Base-by-base conservation (phyloP, 2,888 invertebrate species). In the Campoplex nolae region DNA sequence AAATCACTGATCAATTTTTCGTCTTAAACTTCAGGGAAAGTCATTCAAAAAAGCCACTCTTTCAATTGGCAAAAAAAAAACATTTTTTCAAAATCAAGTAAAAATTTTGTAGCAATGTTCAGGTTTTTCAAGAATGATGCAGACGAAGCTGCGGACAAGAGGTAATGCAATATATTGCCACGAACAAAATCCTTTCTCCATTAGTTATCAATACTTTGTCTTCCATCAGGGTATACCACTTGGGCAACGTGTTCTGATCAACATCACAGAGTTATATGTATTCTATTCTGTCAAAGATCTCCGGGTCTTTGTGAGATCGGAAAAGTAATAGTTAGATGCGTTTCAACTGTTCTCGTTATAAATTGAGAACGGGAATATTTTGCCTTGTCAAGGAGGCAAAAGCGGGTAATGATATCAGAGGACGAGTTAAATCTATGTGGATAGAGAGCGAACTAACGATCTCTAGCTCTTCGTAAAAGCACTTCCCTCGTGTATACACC, bases 391-490 rank as follows among this genome's bases (percentile, higher is more conserved):
- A 75, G 79, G 51, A 76, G 73, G 32, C 62, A 32, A 6, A 32
- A 32, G 51, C 32, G 28, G 68, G 71, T 23, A 38, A 42, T 28
- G 23, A 56, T 56, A 79, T 54, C 65, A 42, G 62, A 48, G 23
- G 38, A 84, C 45, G 70, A 62, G 58, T 68, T 16, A 11, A 62
- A 51, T 56, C 71, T 48, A 51, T 65, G 11, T 56, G 62, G 83
- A 86, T 74, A 70, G 48, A 67, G 79, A 51, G 71, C 68, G 70
- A 83, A 79, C 74, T 78, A 85, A 85, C 84, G 90, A 90, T 85
- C 82, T 62, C 51, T 54, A 38, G 62, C 35, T 74, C 87, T 86
- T 88, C 76, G 83, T 11, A 75, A 45, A 79, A 75, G 79, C 70
- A 8, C 73, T 58, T 82, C 79, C 38, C 35, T 74, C 51, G 28